Base-by-base conservation (phyloP, 2,113 vertebrate genomes). In the Rhinolophus ferrumequinum region DNA sequence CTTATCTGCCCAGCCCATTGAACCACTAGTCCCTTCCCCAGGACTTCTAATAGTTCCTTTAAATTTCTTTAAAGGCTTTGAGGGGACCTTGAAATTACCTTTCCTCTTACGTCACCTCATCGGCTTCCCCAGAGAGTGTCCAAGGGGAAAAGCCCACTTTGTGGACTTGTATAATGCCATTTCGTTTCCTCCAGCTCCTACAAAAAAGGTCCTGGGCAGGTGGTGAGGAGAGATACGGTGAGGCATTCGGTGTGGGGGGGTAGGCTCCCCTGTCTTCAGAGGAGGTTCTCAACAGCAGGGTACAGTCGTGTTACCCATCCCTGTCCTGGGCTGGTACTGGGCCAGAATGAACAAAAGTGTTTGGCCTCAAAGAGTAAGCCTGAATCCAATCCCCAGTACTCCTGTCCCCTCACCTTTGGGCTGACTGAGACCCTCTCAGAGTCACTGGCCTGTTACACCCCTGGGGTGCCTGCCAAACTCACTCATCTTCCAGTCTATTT, bases 51-150 rank as follows among this genome's bases (percentile, higher is more conserved):
- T 58, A 97, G 93, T 95, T 92, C 90, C 69, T 22, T 52, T 38
- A 89, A 76, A 58, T 84, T 95, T 95, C 93, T 98, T 97, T 76
- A 97, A 95, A 96, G 90, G 62, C 35, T 92, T 85, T 19, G 10
- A 72, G 86, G 66, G 77, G 50, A 77, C 92, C 90, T 10, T 11
- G 83, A 89, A 95, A 81, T 75, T 80, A 64, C 84, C 80, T 96
- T 92, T 95, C 81, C 52, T 72, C 60, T 70, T 90, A 24, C 69
- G n/a, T 95, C 30, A 19, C 14, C 24, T 33, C n/a, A 21, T 38
- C 50, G 44, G n/a, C 52, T 58, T 91, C 94, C 81, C 93, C 69
- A 79, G 62, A 86, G 80, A 87, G n/a, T 13, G 77, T 26, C 88
- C 19, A 10, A 38, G 62, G 94, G 88, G 50, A 86, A 96, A 97